phyloP scores from a whole-genome alignment of 2,797 vertebrate genomes.

The Echeneis naucrates region DNA sequence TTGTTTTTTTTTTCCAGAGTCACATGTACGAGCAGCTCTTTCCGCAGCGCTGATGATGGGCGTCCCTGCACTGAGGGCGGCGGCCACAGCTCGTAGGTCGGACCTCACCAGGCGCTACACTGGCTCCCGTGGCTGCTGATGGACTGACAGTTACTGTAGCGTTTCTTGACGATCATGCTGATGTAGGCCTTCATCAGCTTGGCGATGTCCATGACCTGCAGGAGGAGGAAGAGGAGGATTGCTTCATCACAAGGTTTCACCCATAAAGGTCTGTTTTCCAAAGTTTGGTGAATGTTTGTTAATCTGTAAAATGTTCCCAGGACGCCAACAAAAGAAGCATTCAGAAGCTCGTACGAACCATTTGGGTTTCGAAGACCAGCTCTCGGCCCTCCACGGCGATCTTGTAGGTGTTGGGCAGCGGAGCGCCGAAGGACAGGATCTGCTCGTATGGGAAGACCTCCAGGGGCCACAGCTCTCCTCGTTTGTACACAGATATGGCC shows the following conservation, averaged over 20 bases:
- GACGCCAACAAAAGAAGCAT: fast-evolving
- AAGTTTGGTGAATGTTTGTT: background rate
- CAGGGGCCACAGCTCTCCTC: conserved; percentile 91
- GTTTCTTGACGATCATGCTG: conserved; percentile 98
- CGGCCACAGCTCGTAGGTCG: background rate
- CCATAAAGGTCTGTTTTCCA: background rate
- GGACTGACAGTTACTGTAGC: conserved; percentile 94
- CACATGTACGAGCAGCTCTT: conserved; percentile 1
- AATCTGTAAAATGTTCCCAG: no score
- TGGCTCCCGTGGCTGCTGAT: conserved; percentile 92
- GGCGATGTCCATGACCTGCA: conserved; percentile 96
- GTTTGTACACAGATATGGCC: conserved; percentile 95
- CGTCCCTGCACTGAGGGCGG: background rate
- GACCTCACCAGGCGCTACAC: conserved; percentile 89
- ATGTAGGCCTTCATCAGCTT: conserved; percentile 99
- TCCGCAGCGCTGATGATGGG: conserved; percentile 2
- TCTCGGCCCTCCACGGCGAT: conserved; percentile 95
- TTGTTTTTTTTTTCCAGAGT: conserved; percentile 42
- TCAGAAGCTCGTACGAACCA: conserved; percentile 83
- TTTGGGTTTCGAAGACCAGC: conserved; percentile 92
- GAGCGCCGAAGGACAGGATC: conserved; percentile 96
- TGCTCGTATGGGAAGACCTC: conserved; percentile 96
- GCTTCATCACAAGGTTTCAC: no score
- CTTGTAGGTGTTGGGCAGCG: conserved; percentile 92
- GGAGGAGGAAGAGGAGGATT: conserved; percentile 7